Evolutionary conservation across 2,888 invertebrate genomes (phyloP), one percentile per base, ranked within the genome.

Genomic region (Blastobasis adustella): DNA sequence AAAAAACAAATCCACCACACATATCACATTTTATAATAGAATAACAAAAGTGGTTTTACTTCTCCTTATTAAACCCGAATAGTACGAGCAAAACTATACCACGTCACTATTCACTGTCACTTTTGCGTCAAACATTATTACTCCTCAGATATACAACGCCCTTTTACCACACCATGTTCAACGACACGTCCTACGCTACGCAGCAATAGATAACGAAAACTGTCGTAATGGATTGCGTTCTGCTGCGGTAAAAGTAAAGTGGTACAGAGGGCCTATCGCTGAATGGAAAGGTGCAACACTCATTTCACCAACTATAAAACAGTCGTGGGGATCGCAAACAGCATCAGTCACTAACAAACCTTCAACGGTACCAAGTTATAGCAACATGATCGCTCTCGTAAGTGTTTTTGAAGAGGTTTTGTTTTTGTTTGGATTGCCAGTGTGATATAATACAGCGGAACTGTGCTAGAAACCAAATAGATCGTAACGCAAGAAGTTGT

Each of bases 261-360:
- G 56, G 73, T 85, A 66, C 60, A 45, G 47, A 58, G 67, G 63
- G 62, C 76, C 86, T 82, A 84, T 85, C 85, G 68, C 79, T 79
- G 73, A 82, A 82, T 86, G 80, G 87, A 87, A 88, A 87, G 88
- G 87, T 66, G 59, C 58, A 58, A 63, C 63, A 66, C 66, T 62
- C 87, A 83, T 88, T 88, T 85, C 88, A 80, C 86, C 79, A 71
- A 79, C 76, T 88, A 88, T 88, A 88, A 83, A 88, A 87, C 58
- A 69, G 53, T 79, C 52, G 79, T 69, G 73, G 73, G 75, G 79
- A 71, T 67, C 72, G 61, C 51, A 58, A 54, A 64, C 69, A 59
- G 71, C 80, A 82, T 79, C 87, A 87, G 84, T 88, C 79, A 78
- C 69, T 65, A 63, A 68, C 78, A 71, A 76, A 73, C 72, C 80